Evolutionary conservation across 2,797 vertebrate species (phyloP).

Genomic region (Eulemur coronatus): DNA sequence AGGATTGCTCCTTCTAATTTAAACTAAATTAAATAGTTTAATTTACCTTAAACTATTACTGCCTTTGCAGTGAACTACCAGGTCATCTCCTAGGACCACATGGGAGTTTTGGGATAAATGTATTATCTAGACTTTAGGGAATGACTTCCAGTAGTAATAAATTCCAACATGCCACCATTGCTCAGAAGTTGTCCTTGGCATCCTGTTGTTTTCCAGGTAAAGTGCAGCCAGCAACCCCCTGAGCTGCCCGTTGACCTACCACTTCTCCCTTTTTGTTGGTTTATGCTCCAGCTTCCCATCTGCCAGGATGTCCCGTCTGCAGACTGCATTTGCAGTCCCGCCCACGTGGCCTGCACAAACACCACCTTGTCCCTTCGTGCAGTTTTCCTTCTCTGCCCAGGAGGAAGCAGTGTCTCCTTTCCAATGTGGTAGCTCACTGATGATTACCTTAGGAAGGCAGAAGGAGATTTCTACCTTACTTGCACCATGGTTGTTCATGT

Average conservation of each 20-base stretch:
- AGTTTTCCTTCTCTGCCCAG: not conserved
- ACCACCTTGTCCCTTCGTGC: not conserved
- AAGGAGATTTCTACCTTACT: not conserved
- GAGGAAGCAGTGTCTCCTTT: not conserved
- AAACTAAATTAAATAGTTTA: no score
- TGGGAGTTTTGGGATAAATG: not conserved
- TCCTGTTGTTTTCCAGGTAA: not conserved
- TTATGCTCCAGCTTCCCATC: not conserved
- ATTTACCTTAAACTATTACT: not conserved
- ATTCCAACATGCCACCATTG: not conserved
- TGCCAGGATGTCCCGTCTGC: not conserved
- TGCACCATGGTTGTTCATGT: not conserved
- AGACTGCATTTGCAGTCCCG: not conserved
- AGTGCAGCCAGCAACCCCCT: not conserved
- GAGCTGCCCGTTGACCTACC: not conserved
- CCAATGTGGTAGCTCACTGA: not conserved
- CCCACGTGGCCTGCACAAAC: not conserved
- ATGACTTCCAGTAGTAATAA: not conserved
- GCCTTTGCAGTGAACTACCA: not conserved
- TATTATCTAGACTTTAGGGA: constrained; percentile 27
- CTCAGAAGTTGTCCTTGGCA: not conserved
- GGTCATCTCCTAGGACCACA: not conserved
- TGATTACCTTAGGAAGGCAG: not conserved
- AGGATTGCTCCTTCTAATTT: not conserved
- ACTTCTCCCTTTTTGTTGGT: not conserved